Conservation (phyloP, 35 echinoderm and acorn worm genomes). For the Ophioderma brevispina region DNA sequence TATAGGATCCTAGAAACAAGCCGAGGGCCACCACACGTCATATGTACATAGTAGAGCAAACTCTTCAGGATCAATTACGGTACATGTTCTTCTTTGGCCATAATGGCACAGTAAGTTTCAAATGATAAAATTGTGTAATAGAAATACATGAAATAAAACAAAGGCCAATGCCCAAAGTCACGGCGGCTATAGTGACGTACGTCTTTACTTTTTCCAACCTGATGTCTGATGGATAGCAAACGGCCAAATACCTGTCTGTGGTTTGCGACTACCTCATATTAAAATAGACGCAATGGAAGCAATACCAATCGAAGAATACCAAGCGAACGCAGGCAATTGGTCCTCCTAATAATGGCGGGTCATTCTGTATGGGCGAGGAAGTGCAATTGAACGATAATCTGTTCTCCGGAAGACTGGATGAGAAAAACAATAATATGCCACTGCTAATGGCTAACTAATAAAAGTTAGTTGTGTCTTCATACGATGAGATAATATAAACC, state of each 20-base stretch:
- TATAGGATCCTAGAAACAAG: background rate
- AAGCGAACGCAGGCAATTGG: conserved; percentile 28
- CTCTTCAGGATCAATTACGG: background rate
- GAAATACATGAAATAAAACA: too few species aligned
- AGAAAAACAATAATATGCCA: conserved; percentile 58
- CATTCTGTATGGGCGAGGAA: conserved; percentile 39
- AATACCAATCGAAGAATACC: conserved; percentile 16
- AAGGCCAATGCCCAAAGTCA: too few species aligned
- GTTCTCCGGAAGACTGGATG: conserved; percentile 19
- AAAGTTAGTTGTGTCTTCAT: conserved; percentile 69
- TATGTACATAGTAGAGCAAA: conserved; percentile 19
- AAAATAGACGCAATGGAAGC: conserved; percentile 52
- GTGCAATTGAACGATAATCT: conserved; percentile 30
- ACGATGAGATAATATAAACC: background rate
- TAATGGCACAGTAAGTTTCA: conserved; percentile 26
- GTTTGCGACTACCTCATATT: conserved; percentile 47
- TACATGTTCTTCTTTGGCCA: background rate
- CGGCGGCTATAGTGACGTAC: conserved; percentile 1
- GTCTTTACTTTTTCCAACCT: background rate
- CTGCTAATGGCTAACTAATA: conserved; percentile 53
- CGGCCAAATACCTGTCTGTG: conserved; percentile 57
- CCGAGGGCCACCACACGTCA: background rate
- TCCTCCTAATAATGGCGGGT: conserved; percentile 19
- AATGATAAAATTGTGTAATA: too few species aligned
- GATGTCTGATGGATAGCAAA: conserved; percentile 66